Conservation (phyloP, 2,113 vertebrate genomes). For the Corydoras sp. region DNA sequence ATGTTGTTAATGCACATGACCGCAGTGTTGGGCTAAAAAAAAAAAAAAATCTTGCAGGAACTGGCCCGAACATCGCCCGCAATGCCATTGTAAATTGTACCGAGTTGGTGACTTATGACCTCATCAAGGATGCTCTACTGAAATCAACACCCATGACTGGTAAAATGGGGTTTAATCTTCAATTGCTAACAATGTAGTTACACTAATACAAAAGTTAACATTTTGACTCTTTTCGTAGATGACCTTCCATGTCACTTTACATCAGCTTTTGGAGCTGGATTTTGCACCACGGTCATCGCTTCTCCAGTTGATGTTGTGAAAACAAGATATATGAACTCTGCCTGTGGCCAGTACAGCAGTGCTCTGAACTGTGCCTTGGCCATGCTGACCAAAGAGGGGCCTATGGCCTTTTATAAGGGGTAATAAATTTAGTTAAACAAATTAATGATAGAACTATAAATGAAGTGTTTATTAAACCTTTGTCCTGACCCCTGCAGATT, state of each 20-base stretch:
- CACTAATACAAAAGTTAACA: not conserved
- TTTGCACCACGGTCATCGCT: conserved; percentile 81
- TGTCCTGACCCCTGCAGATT: conserved; percentile 58
- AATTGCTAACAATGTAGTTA: not conserved
- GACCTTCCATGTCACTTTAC: conserved; percentile 81
- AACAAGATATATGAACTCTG: conserved; percentile 87
- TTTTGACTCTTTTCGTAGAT: conserved; percentile 57
- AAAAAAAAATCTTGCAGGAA: conserved; percentile 48
- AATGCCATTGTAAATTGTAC: conserved; percentile 74
- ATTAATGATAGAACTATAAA: too few relatives aligned
- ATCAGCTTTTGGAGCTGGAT: conserved; percentile 81
- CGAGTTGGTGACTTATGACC: conserved; percentile 73
- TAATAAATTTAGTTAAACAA: conserved; percentile 29
- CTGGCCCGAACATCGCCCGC: conserved; percentile 65
- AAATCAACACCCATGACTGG: conserved; percentile 61
- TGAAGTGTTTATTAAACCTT: not conserved
- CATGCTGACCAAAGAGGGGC: conserved; percentile 78
- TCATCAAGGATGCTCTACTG: conserved; percentile 69
- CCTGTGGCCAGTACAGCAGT: conserved; percentile 66
- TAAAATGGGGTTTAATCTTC: conserved; percentile 31
- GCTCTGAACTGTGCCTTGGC: conserved; percentile 70
- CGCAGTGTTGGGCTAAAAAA: too few relatives aligned
- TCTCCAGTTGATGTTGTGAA: conserved; percentile 88
- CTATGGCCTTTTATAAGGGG: conserved; percentile 79
- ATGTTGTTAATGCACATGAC: too few relatives aligned